Evolutionary conservation across 2,113 vertebrate species (phyloP), one percentile per base, ranked within the genome.

Genomic region (Camelus bactrianus): DNA sequence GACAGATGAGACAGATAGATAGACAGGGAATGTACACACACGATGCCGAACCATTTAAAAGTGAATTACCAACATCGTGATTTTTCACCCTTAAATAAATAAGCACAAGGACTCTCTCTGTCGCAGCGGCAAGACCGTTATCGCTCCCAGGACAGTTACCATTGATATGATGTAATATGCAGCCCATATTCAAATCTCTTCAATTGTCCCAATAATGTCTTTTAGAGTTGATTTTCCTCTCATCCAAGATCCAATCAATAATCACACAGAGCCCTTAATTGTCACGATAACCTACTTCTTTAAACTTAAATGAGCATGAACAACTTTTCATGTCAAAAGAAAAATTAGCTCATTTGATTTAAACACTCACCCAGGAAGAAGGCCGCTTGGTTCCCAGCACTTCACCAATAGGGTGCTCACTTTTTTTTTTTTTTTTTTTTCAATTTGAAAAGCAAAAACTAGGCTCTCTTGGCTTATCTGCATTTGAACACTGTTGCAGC

Each of bases 41-140:
- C 30, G 0, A 11, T 14, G 19, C 52, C 8, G 52, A 64, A 4
- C 15, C 85, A 30, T 30, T 58, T 38, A n/a, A n/a, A 93, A 79
- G 81, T 67, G 26, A 94, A 94, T 87, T 22, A 38, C 50, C 69
- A 50, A 26, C 67, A 54, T n/a, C 54, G 2, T n/a, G 77, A 80
- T 79, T 76, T 95, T 70, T n/a, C 84, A 54, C 67, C 94, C 92
- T 89, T 93, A 94, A 91, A 91, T 93, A 94, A 93, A 94, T 54
- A 85, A 93, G 50, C 95, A 30, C 86, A 52, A 94, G 89, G 97
- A 60, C 81, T 52, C 64, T 17, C 84, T 14, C 35, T n/a, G 77
- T 48, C 22, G 0, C 62, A 26, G 38, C 67, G 14, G 7, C 58
- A 15, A 17, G n/a, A 14, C 67, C 24, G 20, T 87, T 64, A 72